Evolutionary conservation across 2,888 invertebrate species (phyloP), one percentile per base, ranked within the genome.

Genomic region (Andrena chrysosceles): DNA sequence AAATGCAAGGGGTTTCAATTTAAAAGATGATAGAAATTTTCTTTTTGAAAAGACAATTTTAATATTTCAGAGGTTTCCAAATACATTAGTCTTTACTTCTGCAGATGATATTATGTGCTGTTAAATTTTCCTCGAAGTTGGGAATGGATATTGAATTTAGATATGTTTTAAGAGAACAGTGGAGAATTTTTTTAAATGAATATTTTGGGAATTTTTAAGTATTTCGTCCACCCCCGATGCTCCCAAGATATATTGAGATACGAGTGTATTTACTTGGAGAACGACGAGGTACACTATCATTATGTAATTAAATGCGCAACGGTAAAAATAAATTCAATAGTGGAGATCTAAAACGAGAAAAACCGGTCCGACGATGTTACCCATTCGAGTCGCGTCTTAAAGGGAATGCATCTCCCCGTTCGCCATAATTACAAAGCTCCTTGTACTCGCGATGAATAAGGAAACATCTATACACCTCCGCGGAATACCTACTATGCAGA

Each of bases 381-480:
- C 69, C 63, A 69, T 79, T 83, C 69, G 29, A 66, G 59, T 62
- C 80, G 54, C 48, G 66, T 72, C 73, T 75, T 56, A 52, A 85
- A 75, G 75, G 62, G 77, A 80, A 83, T 78, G 73, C 63, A 52
- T 79, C 80, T 80, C 75, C 71, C 68, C 66, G 75, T 73, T 73
- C 60, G 54, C 60, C 67, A 63, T 59, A 77, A 77, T 73, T 78
- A 67, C 63, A 26, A 70, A 49, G 64, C 59, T 68, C 29, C 62
- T 16, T 35, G 74, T 73, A 70, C 33, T 26, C 31, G 13, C 42
- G 33, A 59, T 29, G 54, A 68, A 76, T 71, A 56, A 64, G 68
- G 56, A 42, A 48, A 68, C 56, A 16, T 31, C 26, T 35, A 23
- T 20, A 64, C 42, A 62, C 7, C 7, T 66, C 13, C 20, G 20